Conservation (phyloP, 2,113 vertebrate species). For the Clarias batrachus region DNA sequence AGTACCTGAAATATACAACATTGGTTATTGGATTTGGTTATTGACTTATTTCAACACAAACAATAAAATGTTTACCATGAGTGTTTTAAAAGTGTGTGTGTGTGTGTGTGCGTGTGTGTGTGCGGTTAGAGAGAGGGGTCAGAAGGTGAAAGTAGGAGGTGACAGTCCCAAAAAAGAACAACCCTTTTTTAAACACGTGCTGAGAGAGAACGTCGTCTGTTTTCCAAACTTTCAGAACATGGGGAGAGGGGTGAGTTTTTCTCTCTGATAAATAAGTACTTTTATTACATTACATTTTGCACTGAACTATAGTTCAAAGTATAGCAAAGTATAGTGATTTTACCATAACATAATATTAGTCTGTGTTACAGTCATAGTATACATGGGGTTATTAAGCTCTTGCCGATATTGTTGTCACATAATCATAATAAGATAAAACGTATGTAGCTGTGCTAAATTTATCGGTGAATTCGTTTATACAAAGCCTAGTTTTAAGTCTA, state of each 20-base stretch:
- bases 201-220: slow-evolving; percentile 25
- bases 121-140: slow-evolving; percentile 36
- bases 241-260: slow-evolving; percentile 72
- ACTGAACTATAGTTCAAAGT: too few relatives aligned
- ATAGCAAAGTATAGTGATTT: too few relatives aligned
- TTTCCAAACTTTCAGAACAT: slow-evolving; percentile 57
- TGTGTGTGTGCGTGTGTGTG: slow-evolving; percentile 23
- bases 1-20: neutral
- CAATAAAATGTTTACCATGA: neutral
- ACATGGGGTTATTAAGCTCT: neutral
- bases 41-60: neutral
- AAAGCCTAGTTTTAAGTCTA: neutral
- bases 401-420: too few relatives aligned
- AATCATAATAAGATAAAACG: neutral
- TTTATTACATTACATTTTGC: neutral
- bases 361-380: neutral
- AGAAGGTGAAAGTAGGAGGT: slow-evolving; percentile 44
- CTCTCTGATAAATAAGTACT: neutral
- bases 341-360: neutral
- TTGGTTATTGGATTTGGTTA: neutral
- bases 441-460: neutral
- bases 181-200: slow-evolving; percentile 61
- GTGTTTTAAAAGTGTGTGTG: slow-evolving; percentile 26
- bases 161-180: slow-evolving; percentile 67
- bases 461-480: neutral